A percentile compares a stretch with the other conserved stretches of the same genome.
phyloP scores from a whole-genome alignment of 2,888 invertebrate genomes.

The Colostygia pectinataria region DNA sequence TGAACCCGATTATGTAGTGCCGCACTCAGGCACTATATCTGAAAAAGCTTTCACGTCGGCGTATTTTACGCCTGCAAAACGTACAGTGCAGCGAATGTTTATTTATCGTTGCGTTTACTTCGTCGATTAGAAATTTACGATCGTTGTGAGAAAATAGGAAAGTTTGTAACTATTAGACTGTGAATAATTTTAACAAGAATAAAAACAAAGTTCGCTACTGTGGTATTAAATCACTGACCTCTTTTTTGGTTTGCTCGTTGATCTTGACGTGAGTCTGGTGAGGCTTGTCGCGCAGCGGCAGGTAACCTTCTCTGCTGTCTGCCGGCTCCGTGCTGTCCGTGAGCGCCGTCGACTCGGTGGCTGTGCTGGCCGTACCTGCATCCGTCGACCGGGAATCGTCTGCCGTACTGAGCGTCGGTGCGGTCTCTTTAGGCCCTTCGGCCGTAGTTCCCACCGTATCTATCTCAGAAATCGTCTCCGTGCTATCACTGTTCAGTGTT shows the following conservation, averaged over 20 bases:
- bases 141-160: constrained; percentile 59
- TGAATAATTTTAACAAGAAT: constrained; percentile 62
- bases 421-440: constrained; percentile 59
- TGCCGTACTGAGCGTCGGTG: constrained; percentile 60
- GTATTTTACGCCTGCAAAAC: constrained; percentile 42
- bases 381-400: constrained; percentile 66
- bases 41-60: constrained; percentile 43
- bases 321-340: constrained; percentile 71
- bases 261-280: constrained; percentile 78
- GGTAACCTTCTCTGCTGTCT: constrained; percentile 77
- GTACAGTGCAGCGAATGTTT: constrained; percentile 42
- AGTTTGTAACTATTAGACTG: constrained; percentile 70
- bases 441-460: constrained; percentile 65
- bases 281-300: constrained; percentile 76
- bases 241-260: constrained; percentile 81
- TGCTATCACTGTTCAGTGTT: constrained; percentile 76
- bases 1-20: constrained; percentile 40
- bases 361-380: constrained; percentile 61
- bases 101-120: constrained; percentile 48
- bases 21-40: constrained; percentile 40
- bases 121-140: constrained; percentile 53
- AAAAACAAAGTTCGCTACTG: constrained; percentile 49
- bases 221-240: constrained; percentile 76
- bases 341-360: constrained; percentile 61
- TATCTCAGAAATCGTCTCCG: constrained; percentile 71